Evolutionary conservation across 2,113 vertebrate genomes (phyloP), one percentile per base, ranked within the genome.

Genomic region (Sialia sialis): DNA sequence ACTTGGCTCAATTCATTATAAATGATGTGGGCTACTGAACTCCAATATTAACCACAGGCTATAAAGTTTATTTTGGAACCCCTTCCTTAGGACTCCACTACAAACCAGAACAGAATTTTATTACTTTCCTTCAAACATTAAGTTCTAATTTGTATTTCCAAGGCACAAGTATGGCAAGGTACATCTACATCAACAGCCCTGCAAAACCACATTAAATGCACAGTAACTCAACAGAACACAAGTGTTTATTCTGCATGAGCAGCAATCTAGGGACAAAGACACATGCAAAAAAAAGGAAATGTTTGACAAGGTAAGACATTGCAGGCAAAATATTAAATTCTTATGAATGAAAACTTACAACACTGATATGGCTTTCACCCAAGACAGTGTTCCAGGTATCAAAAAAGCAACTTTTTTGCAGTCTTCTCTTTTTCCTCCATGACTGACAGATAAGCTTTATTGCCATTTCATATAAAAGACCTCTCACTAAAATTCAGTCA

Each of bases 1-100:
- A 87, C 49, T 96, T 78, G 46, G 78, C 66, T 97, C 84, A 86
- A 94, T 95, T 95, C 32, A 91, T 88, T 94, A 2, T 52, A 84
- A 75, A 59, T 52, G 15, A 79, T 43, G 13, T 30, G 38, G 62
- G 29, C 70, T 87, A 87, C 49, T 73, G 41, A 84, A 69, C 43
- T 66, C 69, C 43, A 79, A 41, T 25, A 89, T 27, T 59, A 90
- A 73, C n/a, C 41, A 88, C 1, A 69, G 56, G 13, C 73, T 66
- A 66, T 27, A 58, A 89, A 27, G 32, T 23, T 49, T 54, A 18
- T 58, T 89, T 84, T 39, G 74, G 69, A 90, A 82, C 34, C 13
- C n/a, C 44, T 82, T 82, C 69, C 79, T 89, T 29, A 79, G 62
- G 20, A 75, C 15, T 38, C 39, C 49, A 60, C 13, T 60, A 73